These are phyloP conservation scores for Macquaria australasica DNA, from an alignment of 2,113 vertebrate genomes.

Conservation along the genomic window DNA sequence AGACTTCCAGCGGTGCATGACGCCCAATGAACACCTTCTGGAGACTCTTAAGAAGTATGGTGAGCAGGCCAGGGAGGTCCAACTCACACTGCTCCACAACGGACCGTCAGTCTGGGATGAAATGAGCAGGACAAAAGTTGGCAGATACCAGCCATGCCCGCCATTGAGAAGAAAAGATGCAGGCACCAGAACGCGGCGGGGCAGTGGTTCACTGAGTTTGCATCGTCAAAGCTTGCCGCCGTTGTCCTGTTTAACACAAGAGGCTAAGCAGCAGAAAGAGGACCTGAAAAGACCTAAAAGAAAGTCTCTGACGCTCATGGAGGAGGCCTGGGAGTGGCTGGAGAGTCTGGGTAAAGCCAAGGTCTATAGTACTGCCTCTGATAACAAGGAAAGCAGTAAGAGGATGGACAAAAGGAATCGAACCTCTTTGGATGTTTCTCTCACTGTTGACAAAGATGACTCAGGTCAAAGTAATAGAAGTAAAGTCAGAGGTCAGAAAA, in stretches of 20 bases:
- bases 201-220: constrained; percentile 54
- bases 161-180: constrained; percentile 75
- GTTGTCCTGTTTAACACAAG: constrained; percentile 58
- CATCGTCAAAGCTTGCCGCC: constrained; percentile 84
- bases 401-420: constrained; percentile 64
- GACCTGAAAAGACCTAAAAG: constrained; percentile 81
- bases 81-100: constrained; percentile 80
- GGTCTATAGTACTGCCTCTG: constrained; percentile 70
- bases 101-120: constrained; percentile 68
- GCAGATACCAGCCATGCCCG: constrained; percentile 67
- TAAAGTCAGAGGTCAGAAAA: constrained; percentile 60
- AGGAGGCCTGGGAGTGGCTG: constrained; percentile 86
- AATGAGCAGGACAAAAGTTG: constrained; percentile 39
- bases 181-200: constrained; percentile 44
- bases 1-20: constrained; percentile 83
- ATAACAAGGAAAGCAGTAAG: constrained; percentile 69
- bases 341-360: constrained; percentile 81
- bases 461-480: constrained; percentile 24
- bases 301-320: constrained; percentile 85
- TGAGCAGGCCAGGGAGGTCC: constrained; percentile 83
- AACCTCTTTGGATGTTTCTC: constrained; percentile 51
- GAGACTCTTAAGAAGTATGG: constrained; percentile 85
- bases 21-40: constrained; percentile 77
- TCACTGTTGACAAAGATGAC: constrained; percentile 38
- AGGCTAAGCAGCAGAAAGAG: constrained; percentile 54